Evolutionary conservation across 2,888 invertebrate species (phyloP), one percentile per base, ranked within the genome.

Genomic region (Zootermopsis nevadensis): DNA sequence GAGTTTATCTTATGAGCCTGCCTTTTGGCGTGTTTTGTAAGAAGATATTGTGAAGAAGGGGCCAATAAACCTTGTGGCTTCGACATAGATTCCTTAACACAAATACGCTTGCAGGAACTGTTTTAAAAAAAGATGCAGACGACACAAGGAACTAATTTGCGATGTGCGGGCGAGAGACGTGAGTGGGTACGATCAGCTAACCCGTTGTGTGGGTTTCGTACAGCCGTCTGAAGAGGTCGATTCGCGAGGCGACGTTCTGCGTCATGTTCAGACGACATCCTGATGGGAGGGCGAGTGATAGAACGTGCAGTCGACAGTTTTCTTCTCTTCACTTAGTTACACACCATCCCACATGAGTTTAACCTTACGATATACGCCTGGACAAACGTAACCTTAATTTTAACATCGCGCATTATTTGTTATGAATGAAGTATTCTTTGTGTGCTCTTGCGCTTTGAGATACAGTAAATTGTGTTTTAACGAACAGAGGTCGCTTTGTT

Each of bases 351-450:
- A 69, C n/a, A n/a, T n/a, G n/a, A n/a, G 24, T 30, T 69, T 30
- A 69, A 69, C 69, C 30, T 27, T 48, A 19, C 48, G 48, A 19
- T 19, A 15, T 19, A 19, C 19, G 48, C 19, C 48, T 19, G 19
- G 19, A 48, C 19, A 48, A 48, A 3, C 19, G 48, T 48, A 48
- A 12, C 15, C 48, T 48, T 48, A 19, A 48, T 48, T 48, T 60
- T 10, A 10, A 4, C 27, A 27, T n/a, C 60, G 3, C 27, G n/a
- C 27, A 12, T 60, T 15, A 33, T 69, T 33, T 33, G 6, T 6
- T 38, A 38, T 38, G 38, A 74, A 42, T 74, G 38, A 74, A 74
- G 74, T 74, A 74, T 74, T 74, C 74, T 74, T 74, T 74, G n/a
- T 74, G 38, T n/a, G 7, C 6, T 74, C n/a, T 38, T 60, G 0